Conservation (phyloP, 2,888 invertebrate genomes). For the Hofmannophila pseudospretella region DNA sequence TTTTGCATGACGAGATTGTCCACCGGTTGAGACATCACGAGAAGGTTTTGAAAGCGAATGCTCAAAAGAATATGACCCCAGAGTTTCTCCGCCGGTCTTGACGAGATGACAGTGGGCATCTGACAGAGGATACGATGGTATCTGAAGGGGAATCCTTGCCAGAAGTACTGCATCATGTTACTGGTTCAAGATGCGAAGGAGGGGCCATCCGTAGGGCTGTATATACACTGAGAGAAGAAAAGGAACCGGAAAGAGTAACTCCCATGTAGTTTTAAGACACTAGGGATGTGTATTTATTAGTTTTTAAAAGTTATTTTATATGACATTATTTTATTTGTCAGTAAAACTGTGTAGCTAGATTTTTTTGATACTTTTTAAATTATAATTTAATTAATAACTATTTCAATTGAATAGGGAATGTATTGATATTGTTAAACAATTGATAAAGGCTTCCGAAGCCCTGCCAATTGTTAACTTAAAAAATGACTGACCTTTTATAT, state of each 20-base stretch:
- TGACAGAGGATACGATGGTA: conserved; percentile 62
- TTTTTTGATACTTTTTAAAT: too few species aligned
- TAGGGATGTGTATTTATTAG: conserved; percentile 1
- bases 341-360: too few species aligned
- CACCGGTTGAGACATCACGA: conserved; percentile 84
- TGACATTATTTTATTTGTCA: too few species aligned
- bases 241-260: conserved; percentile 56
- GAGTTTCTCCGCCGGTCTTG: conserved; percentile 69
- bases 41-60: conserved; percentile 52
- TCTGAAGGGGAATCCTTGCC: conserved; percentile 67
- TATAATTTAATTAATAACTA: neutral
- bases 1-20: conserved; percentile 91
- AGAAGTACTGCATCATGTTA: conserved; percentile 67
- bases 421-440: conserved; percentile 1
- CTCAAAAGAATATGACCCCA: conserved; percentile 61
- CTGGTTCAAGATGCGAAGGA: conserved; percentile 51
- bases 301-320: neutral
- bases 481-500: conserved; percentile 65
- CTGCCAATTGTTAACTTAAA: conserved; percentile 22
- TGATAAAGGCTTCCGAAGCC: neutral
- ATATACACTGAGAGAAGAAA: conserved; percentile 57
- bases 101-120: conserved; percentile 64
- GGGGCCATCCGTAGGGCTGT: conserved; percentile 60
- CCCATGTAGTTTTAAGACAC: conserved; percentile 45
- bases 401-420: neutral